Evolutionary conservation across 2,888 invertebrate genomes (phyloP).

Genomic region (Nephrotoma flavescens): DNA sequence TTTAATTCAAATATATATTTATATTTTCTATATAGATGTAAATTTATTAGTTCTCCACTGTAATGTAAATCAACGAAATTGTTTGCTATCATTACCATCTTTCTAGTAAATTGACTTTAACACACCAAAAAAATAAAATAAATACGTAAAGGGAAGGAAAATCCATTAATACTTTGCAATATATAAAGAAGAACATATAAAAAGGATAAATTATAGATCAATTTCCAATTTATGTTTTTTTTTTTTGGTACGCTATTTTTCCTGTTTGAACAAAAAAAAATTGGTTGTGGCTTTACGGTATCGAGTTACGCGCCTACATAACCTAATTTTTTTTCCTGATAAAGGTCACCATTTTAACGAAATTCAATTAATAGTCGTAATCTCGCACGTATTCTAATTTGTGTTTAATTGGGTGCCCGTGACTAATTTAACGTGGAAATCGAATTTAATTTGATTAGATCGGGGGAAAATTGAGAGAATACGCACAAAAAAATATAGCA

Average conservation of each 20-base stretch:
- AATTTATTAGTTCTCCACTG: not conserved
- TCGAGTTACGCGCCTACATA: not conserved
- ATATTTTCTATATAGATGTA: not conserved
- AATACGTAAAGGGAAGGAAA: not conserved
- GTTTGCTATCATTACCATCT: not conserved
- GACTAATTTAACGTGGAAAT: not conserved
- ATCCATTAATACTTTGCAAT: not conserved
- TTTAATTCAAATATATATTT: not conserved
- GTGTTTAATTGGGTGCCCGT: not conserved
- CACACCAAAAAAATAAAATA: not conserved
- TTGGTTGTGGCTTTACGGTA: not conserved
- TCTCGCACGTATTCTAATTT: not conserved
- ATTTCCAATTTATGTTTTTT: not conserved
- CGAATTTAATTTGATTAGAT: not conserved
- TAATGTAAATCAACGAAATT: not conserved
- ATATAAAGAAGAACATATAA: not conserved
- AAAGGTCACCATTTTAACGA: not conserved
- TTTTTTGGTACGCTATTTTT: not conserved
- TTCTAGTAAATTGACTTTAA: not conserved
- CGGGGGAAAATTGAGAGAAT: not conserved
- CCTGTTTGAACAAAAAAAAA: not conserved
- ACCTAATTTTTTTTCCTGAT: not conserved
- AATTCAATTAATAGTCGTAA: not conserved
- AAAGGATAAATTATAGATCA: not conserved
- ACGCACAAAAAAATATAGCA: not conserved